These are phyloP conservation scores for Diorhabda sublineata DNA, from an alignment of 1,140 invertebrate genomes.

Conservation along the genomic window DNA sequence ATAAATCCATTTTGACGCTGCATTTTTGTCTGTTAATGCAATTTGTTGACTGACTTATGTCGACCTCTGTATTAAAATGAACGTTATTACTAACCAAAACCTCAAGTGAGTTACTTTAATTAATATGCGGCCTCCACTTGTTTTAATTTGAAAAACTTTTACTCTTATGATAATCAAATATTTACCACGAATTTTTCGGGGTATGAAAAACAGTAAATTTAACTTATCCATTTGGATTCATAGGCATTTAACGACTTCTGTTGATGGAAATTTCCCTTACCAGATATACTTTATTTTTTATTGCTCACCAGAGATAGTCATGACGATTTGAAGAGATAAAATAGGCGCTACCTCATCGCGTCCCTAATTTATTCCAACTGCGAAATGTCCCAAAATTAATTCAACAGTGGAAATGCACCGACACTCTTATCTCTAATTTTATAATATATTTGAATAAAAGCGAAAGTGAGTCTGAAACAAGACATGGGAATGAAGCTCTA, in stretches of 20 bases:
- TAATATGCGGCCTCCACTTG: not conserved
- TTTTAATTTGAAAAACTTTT: not conserved
- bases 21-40: no score
- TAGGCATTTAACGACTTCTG: not conserved
- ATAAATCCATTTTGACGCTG: no score
- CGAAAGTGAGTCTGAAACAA: not conserved
- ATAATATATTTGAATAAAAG: conserved; percentile 5
- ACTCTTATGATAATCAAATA: not conserved
- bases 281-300: conserved; percentile 8
- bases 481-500: no score
- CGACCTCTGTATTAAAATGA: no score
- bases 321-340: conserved; percentile 5
- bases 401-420: conserved; percentile 1
- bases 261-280: not conserved
- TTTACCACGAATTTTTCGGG: not conserved
- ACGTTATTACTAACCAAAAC: no score
- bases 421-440: conserved; percentile 5
- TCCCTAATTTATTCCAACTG: conserved; percentile 7
- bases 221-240: conserved; percentile 1
- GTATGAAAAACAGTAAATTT: not conserved
- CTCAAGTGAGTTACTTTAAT: no score
- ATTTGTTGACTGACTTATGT: no score
- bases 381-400: conserved; percentile 5
- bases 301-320: not conserved
- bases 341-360: conserved; percentile 3